Percentiles rank a stretch among this genome's conserved stretches.
These are phyloP conservation scores for Sogatella furcifera DNA, from an alignment of 1,140 invertebrate species.

Conservation along the genomic window DNA sequence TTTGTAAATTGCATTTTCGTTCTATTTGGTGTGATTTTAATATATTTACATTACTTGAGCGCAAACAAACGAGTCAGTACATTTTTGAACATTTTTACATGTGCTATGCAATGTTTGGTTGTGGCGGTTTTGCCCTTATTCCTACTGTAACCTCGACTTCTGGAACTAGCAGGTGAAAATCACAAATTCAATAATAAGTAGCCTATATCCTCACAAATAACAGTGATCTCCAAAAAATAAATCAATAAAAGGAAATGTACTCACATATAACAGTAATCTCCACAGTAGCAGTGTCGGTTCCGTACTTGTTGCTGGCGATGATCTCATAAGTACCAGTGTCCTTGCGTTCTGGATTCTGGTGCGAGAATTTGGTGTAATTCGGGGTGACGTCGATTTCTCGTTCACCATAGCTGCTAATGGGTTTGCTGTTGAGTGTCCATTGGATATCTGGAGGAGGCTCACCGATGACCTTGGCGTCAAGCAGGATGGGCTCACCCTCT, in stretches of 20 bases:
- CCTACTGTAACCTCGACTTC: too few relatives aligned
- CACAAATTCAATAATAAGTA: too few relatives aligned
- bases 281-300: conserved; percentile 79
- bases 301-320: conserved; percentile 72
- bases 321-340: conserved; percentile 82
- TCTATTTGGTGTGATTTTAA: too few relatives aligned
- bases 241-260: conserved; percentile 26
- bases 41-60: too few relatives aligned
- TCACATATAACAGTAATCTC: conserved; percentile 84
- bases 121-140: too few relatives aligned
- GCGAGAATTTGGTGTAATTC: conserved; percentile 75
- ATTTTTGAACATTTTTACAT: too few relatives aligned
- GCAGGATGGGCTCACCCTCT: conserved; percentile 71
- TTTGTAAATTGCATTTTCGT: too few relatives aligned
- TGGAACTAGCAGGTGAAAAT: too few relatives aligned
- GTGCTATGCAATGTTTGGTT: too few relatives aligned
- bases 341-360: conserved; percentile 69
- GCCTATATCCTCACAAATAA: too few relatives aligned
- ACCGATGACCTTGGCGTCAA: conserved; percentile 74
- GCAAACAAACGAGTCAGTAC: too few relatives aligned
- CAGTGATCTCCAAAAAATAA: too few relatives aligned
- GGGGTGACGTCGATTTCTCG: conserved; percentile 70
- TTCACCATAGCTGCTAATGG: conserved; percentile 33
- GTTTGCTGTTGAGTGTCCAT: conserved; percentile 55
- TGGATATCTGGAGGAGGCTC: conserved; percentile 73